Conservation (phyloP, 2,113 vertebrate genomes). For the Carassius auratus region DNA sequence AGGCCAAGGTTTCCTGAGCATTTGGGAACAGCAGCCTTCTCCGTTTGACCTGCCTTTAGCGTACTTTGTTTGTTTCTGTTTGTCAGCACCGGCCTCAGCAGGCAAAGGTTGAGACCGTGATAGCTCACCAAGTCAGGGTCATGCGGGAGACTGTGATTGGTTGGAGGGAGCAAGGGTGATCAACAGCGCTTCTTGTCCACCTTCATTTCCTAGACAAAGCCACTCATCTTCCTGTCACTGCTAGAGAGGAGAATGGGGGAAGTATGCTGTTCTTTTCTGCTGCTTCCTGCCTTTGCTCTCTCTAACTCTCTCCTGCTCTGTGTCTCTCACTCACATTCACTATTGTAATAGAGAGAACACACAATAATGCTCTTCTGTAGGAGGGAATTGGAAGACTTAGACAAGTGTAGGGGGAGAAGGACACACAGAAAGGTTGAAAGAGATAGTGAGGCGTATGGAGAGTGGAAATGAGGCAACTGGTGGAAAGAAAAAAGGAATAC, state of each 20-base stretch:
- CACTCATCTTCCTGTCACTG: slow-evolving; percentile 50
- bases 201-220: slow-evolving; percentile 51
- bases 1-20: not conserved
- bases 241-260: slow-evolving; percentile 19
- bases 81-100: slow-evolving; percentile 27
- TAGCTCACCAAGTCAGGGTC: slow-evolving; percentile 29
- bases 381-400: slow-evolving; percentile 20
- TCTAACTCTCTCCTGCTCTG: slow-evolving; percentile 10
- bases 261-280: slow-evolving; percentile 34
- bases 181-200: slow-evolving; percentile 35
- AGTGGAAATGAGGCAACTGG: not conserved
- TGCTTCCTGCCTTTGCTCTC: slow-evolving; percentile 28
- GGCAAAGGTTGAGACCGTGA: slow-evolving; percentile 22
- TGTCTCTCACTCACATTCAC: not conserved
- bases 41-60: not conserved
- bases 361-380: slow-evolving; percentile 19
- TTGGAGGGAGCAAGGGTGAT: slow-evolving; percentile 28
- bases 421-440: not conserved
- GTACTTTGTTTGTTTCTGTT: slow-evolving; percentile 3
- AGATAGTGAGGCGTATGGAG: not conserved
- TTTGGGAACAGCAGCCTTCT: slow-evolving; percentile 3
- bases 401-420: slow-evolving; percentile 8
- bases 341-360: slow-evolving; percentile 6
- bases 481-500: not conserved
- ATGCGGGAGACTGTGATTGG: not conserved